A percentile compares a stretch with the other conserved stretches of the same genome.
Evolutionary conservation across 2,113 vertebrate genomes (phyloP).

Genomic region (Chiloscyllium plagiosum): DNA sequence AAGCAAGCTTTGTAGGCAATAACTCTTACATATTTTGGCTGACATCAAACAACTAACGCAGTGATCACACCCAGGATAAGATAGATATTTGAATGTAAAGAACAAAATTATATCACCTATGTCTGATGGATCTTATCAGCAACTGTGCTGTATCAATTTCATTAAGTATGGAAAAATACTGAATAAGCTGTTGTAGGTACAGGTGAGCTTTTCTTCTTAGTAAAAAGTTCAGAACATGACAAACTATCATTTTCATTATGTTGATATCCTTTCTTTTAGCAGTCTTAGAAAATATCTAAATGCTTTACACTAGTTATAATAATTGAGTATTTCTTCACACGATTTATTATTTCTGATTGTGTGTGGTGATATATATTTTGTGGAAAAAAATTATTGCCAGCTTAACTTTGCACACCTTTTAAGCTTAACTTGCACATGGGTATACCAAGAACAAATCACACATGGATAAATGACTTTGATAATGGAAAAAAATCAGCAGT

Average conservation of each 20-base stretch:
- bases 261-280: background rate
- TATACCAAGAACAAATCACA: background rate
- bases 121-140: background rate
- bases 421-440: background rate
- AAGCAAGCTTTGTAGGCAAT: background rate
- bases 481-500: constrained; percentile 14
- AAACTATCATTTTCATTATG: background rate
- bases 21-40: background rate
- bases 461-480: background rate
- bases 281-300: background rate
- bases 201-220: background rate
- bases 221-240: background rate
- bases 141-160: background rate
- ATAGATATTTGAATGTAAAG: background rate
- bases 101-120: background rate
- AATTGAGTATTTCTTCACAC: background rate
- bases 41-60: background rate
- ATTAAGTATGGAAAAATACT: background rate
- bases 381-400: background rate
- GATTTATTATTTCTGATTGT: background rate
- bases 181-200: background rate
- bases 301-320: background rate
- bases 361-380: background rate
- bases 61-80: background rate
- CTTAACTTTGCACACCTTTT: background rate